phyloP scores from a whole-genome alignment of 2,888 invertebrate genomes.

The Micoletzkya japonica region DNA sequence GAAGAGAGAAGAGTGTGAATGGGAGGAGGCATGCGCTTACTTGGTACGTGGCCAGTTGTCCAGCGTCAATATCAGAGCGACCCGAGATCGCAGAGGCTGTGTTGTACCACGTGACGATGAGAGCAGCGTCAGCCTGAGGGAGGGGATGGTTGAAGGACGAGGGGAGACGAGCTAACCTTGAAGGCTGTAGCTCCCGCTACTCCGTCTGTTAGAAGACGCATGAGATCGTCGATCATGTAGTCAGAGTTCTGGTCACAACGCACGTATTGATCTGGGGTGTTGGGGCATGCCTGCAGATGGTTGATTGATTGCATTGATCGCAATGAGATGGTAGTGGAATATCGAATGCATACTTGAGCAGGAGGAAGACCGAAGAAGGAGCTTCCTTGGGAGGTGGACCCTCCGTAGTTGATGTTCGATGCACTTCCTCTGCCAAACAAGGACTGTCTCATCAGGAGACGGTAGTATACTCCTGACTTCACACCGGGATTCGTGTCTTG shows the following conservation, averaged over 20 bases:
- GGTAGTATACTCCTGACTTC: conserved; percentile 59
- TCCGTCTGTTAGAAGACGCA: conserved; percentile 72
- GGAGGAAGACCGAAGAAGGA: conserved; percentile 55
- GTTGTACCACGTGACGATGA: conserved; percentile 82
- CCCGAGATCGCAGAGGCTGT: conserved; percentile 63
- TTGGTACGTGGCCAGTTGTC: conserved; percentile 62
- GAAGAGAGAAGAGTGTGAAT: not conserved
- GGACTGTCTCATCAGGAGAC: conserved; percentile 59
- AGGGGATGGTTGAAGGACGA: too few species aligned
- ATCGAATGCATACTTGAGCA: conserved; percentile 29
- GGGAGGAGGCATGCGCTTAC: conserved; percentile 5
- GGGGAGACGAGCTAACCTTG: conserved; percentile 84
- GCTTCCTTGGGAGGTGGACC: conserved; percentile 42
- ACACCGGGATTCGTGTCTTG: conserved; percentile 56
- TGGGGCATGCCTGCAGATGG: conserved; percentile 52
- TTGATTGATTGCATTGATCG: not conserved
- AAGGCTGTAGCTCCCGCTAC: conserved; percentile 88
- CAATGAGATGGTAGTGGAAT: not conserved
- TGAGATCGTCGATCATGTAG: conserved; percentile 60
- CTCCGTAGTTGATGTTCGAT: conserved; percentile 51
- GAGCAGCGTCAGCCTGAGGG: conserved; percentile 85
- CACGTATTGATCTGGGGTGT: conserved; percentile 56
- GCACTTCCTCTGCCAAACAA: conserved; percentile 57
- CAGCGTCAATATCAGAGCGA: conserved; percentile 61
- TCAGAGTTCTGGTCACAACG: conserved; percentile 57